Evolutionary conservation across 2,797 vertebrate genomes (phyloP).

Genomic region (Crenichthys baileyi): DNA sequence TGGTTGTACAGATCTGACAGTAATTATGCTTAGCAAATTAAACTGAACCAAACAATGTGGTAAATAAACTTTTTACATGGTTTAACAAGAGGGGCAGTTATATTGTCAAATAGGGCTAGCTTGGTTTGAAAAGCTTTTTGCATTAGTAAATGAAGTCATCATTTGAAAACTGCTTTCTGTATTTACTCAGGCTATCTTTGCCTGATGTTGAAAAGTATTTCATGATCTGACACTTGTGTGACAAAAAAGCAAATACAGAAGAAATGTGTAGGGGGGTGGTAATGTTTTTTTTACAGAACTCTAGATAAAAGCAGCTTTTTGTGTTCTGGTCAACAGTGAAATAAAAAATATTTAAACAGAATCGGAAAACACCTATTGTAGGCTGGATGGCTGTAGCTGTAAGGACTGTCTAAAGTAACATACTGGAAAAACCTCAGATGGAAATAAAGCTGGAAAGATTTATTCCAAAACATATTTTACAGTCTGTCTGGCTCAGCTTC

Average conservation of each 20-base stretch:
- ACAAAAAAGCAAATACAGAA: not conserved
- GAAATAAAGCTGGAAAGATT: conserved; percentile 13
- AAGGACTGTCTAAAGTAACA: conserved; percentile 53
- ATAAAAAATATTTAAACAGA: conserved; percentile 16
- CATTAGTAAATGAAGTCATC: too few relatives aligned
- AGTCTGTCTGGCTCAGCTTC: not conserved
- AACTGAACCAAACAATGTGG: not conserved
- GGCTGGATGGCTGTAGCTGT: conserved; percentile 61
- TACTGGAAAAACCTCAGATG: conserved; percentile 42
- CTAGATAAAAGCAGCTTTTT: not conserved
- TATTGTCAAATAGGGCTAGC: too few relatives aligned
- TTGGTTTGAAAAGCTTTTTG: too few relatives aligned
- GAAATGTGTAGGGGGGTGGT: not conserved
- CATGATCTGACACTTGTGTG: not conserved
- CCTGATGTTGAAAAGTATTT: not conserved
- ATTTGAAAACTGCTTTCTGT: not conserved
- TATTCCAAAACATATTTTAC: not conserved
- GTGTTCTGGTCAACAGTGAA: not conserved
- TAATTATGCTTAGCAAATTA: not conserved
- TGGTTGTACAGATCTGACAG: too few relatives aligned
- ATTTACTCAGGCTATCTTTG: not conserved
- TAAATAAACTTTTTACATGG: too few relatives aligned
- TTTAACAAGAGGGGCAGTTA: too few relatives aligned
- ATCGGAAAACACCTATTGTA: conserved; percentile 40
- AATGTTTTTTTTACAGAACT: not conserved